Conservation (phyloP, 2,113 vertebrate species). For the Cryptotis parvus region DNA sequence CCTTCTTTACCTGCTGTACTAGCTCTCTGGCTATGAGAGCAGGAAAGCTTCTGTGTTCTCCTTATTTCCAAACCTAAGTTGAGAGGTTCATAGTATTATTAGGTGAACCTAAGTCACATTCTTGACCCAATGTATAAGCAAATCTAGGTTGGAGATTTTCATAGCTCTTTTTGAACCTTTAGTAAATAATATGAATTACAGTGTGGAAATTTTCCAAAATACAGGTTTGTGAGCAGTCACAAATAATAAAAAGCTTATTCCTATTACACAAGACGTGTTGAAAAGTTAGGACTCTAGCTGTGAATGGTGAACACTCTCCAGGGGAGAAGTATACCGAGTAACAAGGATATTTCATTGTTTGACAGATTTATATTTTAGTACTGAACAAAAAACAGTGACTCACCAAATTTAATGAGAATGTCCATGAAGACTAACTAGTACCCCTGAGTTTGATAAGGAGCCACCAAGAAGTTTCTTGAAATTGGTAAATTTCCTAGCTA, state of each 20-base stretch:
- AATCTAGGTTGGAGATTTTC: conserved; percentile 25
- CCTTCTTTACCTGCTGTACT: no score
- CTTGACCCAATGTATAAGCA: background rate
- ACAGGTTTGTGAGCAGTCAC: background rate
- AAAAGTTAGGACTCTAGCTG: background rate
- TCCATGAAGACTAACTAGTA: background rate
- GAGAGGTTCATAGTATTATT: background rate
- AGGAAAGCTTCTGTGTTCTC: background rate
- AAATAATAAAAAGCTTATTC: background rate
- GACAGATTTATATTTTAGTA: conserved; percentile 32
- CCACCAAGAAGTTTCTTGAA: background rate
- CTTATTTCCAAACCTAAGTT: background rate
- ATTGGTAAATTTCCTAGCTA: conserved; percentile 37
- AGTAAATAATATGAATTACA: conserved; percentile 14
- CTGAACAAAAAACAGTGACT: conserved; percentile 44
- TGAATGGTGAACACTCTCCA: background rate
- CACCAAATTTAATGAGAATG: conserved; percentile 57
- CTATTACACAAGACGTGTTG: background rate
- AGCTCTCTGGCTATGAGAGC: no score
- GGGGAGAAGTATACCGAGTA: background rate
- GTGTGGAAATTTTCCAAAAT: background rate
- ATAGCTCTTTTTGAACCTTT: background rate
- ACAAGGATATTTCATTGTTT: background rate
- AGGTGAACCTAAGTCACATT: background rate
- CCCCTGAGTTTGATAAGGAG: conserved; percentile 18